Base-by-base conservation (phyloP, 2,113 vertebrate species). In the Anarhynchus alexandrinus region DNA sequence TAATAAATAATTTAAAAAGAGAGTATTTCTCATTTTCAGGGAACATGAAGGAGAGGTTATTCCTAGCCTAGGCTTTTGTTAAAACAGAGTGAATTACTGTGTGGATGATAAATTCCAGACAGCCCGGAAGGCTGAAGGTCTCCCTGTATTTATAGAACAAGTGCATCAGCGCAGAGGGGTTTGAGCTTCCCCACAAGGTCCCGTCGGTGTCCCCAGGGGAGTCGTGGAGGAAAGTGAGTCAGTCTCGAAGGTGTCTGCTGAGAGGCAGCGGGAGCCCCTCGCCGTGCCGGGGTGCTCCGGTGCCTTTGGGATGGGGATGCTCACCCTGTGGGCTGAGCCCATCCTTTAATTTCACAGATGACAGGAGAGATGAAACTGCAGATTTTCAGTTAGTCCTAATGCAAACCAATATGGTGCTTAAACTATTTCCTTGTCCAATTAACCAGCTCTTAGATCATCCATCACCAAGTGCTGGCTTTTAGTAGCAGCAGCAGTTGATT, bases 1-100 rank as follows among this genome's bases (percentile, higher is more conserved):
- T 51, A 19, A 86, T 95, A 91, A 94, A 94, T 96, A 93, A 88
- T 95, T 92, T 64, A 47, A 61, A 27, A 54, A 52, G 30, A 82
- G 47, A 88, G 12, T n/a, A 43, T 64, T 92, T 90, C 80, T 86
- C 67, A 55, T 81, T 97, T 95, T 57, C 54, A 73, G 70, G n/a
- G 77, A 55, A 20, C 42, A 17, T 30, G 66, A 86, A 76, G 69
- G 72, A 77, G 74, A 64, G 54, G 52, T 72, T 86, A 61, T 86
- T 91, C 58, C 59, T 85, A 69, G 69, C 49, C 29, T 21, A n/a
- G 62, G 54, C 51, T 82, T 91, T n/a, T 62, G 86, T 69, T 82
- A 25, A 45, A 71, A 42, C 0, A 0, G 5, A 8, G 49, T 61
- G 87, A 73, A 17, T 91, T 74, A 13, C 59, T 42, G 30, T 11